Evolutionary conservation across 1,140 invertebrate genomes (phyloP), one percentile per base, ranked within the genome.

Genomic region (Aphis gossypii): DNA sequence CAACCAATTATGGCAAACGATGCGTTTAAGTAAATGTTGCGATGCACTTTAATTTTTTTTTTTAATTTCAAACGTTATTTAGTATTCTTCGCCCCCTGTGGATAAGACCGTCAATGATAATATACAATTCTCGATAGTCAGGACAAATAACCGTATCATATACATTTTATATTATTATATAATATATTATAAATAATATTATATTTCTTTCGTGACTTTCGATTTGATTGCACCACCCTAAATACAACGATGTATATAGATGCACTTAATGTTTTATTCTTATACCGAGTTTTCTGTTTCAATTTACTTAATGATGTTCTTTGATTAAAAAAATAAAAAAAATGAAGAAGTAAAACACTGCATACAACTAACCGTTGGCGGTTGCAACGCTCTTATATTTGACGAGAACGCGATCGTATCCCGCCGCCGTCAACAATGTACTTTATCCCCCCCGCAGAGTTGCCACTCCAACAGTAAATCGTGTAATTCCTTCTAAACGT

Each of bases 281-380:
- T 44, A 68, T n/a, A 44, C 54, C 56, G 25, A 68, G 35, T 93
- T 93, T 38, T 83, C 92, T 54, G 48, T 93, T 93, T 93, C 92
- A 93, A 93, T 93, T 93, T 54, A 84, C 82, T 93, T 93, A 93
- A 93, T 93, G 92, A 93, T 93, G 82, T 93, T 93, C 92, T 54
- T 93, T 86, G 82, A 86, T 86, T 93, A 86, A 93, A 93, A 93
- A 56, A 46, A 23, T 25, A 25, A 84, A 44, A 86, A 44, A 44
- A 0, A 83, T 6, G 25, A 68, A 68, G 14, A 51, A 44, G 25
- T 35, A 54, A 41, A 25, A 51, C 48, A 54, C 48, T 38, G 18
- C 1, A 11, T 76, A 35, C 82, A 7, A 54, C 38, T 41, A 41
- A 41, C 76, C 44, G 76, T 41, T 20, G 20, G n/a, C 35, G n/a